Evolutionary conservation across 2,113 vertebrate species (phyloP).

Genomic region (Tachysurus vachellii): DNA sequence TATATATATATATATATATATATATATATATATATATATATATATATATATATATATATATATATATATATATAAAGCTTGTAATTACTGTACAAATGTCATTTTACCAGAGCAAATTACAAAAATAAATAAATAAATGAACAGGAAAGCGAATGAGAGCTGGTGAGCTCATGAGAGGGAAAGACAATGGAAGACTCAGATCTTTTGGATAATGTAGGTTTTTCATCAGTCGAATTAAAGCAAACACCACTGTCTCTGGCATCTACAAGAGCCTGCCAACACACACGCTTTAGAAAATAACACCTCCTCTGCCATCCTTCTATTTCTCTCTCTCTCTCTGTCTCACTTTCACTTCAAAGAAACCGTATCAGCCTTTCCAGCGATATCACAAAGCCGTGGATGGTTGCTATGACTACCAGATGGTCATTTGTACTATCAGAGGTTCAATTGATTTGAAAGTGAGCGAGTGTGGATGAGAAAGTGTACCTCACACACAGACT

Average conservation of each 20-base stretch:
- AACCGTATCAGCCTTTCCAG: constrained; percentile 42
- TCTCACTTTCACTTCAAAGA: constrained; percentile 24
- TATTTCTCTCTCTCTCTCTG: background rate
- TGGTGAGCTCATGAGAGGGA: background rate
- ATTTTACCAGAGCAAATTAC: background rate
- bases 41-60: too few relatives aligned
- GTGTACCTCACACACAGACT: background rate
- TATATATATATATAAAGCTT: too few relatives aligned
- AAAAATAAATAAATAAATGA: background rate
- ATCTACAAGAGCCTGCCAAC: constrained; percentile 14
- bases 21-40: too few relatives aligned
- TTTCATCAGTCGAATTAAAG: constrained; percentile 49
- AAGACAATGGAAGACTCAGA: constrained; percentile 13
- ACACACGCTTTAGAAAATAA: constrained; percentile 36
- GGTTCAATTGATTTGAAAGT: constrained; percentile 16
- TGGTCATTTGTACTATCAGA: constrained; percentile 9
- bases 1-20: background rate
- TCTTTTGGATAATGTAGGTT: constrained; percentile 30
- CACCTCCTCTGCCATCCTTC: constrained; percentile 31
- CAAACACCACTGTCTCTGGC: constrained; percentile 15
- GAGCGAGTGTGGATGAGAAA: constrained; percentile 26
- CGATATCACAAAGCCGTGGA: constrained; percentile 37
- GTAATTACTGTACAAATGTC: too few relatives aligned
- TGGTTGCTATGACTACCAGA: constrained; percentile 55
- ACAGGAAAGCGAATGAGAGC: constrained; percentile 36